A percentile compares a stretch with the other conserved stretches of the same genome.
Evolutionary conservation across 2,797 vertebrate species (phyloP).

Genomic region (Aphelocoma californica): DNA sequence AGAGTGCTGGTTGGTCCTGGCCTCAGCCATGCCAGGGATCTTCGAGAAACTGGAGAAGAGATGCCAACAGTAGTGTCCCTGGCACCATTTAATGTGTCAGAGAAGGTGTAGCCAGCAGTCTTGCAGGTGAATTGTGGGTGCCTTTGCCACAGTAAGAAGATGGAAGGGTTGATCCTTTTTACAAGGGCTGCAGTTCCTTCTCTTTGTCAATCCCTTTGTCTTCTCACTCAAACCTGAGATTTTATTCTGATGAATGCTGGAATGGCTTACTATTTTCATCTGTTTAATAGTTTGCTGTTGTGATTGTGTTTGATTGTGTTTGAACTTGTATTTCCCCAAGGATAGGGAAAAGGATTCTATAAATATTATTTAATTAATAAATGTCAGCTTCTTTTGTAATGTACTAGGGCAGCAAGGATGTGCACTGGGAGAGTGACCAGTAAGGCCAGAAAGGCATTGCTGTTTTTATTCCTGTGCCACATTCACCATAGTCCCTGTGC

Average conservation of each 20-base stretch:
- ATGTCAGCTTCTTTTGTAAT: not conserved
- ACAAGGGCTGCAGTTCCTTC: not conserved
- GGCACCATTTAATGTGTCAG: not conserved
- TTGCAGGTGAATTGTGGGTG: not conserved
- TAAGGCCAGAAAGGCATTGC: not conserved
- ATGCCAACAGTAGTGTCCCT: not conserved
- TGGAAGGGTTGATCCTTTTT: not conserved
- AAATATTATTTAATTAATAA: slow-evolving; percentile 58
- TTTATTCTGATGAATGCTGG: not conserved
- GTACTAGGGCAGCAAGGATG: not conserved
- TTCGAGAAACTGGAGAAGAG: not conserved
- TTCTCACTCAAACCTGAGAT: not conserved
- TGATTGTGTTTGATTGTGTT: slow-evolving; percentile 23
- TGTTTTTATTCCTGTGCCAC: not conserved
- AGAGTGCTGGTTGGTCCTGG: not conserved
- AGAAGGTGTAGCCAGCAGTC: not conserved
- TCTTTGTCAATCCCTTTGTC: not conserved
- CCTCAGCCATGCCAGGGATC: not conserved
- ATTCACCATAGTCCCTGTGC: not conserved
- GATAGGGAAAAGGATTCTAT: not conserved
- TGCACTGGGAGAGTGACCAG: not conserved
- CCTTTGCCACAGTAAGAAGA: not conserved
- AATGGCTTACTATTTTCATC: not conserved
- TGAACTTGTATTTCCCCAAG: slow-evolving; percentile 4
- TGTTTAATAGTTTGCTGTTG: slow-evolving; percentile 32